Conservation (phyloP, 2,888 invertebrate species). For the Cenopis cana region DNA sequence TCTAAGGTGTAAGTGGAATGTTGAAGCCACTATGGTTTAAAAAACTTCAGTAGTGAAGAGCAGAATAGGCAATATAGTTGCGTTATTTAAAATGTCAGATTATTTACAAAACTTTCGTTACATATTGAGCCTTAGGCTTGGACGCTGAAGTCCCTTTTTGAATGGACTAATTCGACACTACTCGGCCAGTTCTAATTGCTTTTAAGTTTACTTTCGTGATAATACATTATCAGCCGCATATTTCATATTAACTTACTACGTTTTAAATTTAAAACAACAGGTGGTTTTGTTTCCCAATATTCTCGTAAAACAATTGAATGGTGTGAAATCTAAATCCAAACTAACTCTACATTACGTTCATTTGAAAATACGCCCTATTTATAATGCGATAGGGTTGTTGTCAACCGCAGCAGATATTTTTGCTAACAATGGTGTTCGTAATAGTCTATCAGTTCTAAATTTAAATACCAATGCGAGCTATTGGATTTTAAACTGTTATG, state of each 20-base stretch:
- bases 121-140: too few relatives aligned
- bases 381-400: background rate
- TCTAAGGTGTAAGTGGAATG: too few relatives aligned
- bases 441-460: conserved; percentile 5
- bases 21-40: too few relatives aligned
- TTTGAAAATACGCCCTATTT: conserved; percentile 31
- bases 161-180: too few relatives aligned
- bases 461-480: background rate
- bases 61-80: too few relatives aligned
- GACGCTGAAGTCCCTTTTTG: too few relatives aligned
- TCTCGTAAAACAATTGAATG: conserved; percentile 49
- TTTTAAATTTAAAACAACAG: conserved; percentile 39
- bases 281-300: conserved; percentile 49
- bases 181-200: too few relatives aligned
- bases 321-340: conserved; percentile 45
- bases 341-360: background rate
- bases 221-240: background rate
- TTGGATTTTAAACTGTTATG: background rate
- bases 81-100: too few relatives aligned
- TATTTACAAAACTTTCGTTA: too few relatives aligned
- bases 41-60: too few relatives aligned
- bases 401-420: background rate
- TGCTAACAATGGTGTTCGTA: conserved; percentile 15
- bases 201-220: background rate
- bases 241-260: conserved; percentile 2